A percentile compares a stretch with the other conserved stretches of the same genome.
Conservation (phyloP, 2,797 vertebrate genomes). For the Enoplosus armatus region DNA sequence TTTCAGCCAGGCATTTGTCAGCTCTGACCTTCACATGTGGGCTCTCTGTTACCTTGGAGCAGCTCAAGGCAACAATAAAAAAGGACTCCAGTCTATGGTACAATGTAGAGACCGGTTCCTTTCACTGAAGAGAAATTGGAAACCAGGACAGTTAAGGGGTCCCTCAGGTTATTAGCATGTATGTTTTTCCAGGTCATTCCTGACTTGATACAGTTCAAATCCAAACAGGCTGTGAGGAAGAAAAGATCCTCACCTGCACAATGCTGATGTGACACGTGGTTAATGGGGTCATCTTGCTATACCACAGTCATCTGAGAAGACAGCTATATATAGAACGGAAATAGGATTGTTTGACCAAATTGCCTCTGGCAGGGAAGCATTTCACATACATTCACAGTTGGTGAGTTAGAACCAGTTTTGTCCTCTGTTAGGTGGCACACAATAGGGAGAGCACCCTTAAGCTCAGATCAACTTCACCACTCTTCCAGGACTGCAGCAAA, state of each 20-base stretch:
- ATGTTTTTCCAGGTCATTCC: constrained; percentile 68
- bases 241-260: constrained; percentile 71
- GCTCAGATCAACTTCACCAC: constrained; percentile 57
- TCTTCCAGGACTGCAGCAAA: constrained; percentile 40
- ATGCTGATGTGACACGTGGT: constrained; percentile 74
- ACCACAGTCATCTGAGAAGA: constrained; percentile 73
- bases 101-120: constrained; percentile 41
- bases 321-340: constrained; percentile 74
- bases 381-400: constrained; percentile 57
- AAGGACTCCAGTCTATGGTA: constrained; percentile 27
- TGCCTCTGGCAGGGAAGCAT: constrained; percentile 67
- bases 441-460: constrained; percentile 64
- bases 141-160: constrained; percentile 45
- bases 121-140: constrained; percentile 70
- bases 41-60: constrained; percentile 43
- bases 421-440: constrained; percentile 62
- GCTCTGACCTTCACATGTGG: constrained; percentile 38
- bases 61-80: constrained; percentile 54
- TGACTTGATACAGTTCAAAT: constrained; percentile 75
- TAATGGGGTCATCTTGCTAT: constrained; percentile 74
- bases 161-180: constrained; percentile 64
- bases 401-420: constrained; percentile 66
- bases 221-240: constrained; percentile 48
- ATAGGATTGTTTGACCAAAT: constrained; percentile 75
- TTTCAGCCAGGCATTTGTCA: constrained; percentile 38